These are phyloP conservation scores for Drosophila truncata DNA, from an alignment of 1,140 invertebrate genomes.

Conservation along the genomic window DNA sequence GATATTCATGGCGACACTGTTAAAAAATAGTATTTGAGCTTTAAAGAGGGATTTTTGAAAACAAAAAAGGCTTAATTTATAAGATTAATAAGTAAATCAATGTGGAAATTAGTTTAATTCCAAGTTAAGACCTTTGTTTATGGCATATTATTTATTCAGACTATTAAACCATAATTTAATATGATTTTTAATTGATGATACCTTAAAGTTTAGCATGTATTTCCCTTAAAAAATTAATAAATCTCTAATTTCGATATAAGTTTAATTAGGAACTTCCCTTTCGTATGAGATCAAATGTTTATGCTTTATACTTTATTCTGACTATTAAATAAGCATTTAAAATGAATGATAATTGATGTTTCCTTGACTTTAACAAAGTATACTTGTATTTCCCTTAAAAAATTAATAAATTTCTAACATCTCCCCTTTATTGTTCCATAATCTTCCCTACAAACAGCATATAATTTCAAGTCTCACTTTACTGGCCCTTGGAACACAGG, in stretches of 20 bases:
- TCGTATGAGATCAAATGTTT: too few relatives aligned
- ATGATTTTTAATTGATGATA: not conserved
- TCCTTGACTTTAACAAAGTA: not conserved
- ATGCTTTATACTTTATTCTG: not conserved
- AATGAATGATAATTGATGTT: not conserved
- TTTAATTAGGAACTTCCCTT: too few relatives aligned
- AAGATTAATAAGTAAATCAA: not conserved
- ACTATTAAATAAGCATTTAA: not conserved
- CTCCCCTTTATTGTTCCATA: not conserved
- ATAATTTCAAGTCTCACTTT: not conserved
- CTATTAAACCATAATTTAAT: not conserved
- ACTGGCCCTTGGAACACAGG: not conserved
- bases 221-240: not conserved
- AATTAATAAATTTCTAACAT: not conserved
- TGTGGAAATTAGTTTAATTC: not conserved
- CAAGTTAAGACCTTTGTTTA: not conserved
- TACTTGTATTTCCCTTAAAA: not conserved
- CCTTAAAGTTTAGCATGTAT: not conserved
- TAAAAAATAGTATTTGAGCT: not conserved
- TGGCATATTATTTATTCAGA: not conserved
- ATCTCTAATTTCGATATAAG: too few relatives aligned
- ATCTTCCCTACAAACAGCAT: not conserved
- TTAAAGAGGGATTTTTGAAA: fast-evolving
- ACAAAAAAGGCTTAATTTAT: not conserved
- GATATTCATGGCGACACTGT: not conserved